Evolutionary conservation across 1,140 invertebrate species (phyloP), one percentile per base, ranked within the genome.

Genomic region (Gryon sp.): DNA sequence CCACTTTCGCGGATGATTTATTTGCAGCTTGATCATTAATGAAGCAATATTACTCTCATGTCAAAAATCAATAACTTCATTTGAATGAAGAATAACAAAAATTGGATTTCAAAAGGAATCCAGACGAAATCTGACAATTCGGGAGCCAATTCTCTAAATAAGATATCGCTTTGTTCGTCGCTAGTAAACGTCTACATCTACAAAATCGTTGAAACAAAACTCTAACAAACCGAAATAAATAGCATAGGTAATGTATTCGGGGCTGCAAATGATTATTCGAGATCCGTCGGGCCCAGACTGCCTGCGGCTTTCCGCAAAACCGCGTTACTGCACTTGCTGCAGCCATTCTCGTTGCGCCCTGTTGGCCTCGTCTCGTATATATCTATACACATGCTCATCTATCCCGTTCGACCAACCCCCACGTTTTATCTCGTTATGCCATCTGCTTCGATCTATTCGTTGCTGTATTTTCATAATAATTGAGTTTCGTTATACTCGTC

Each of bases 1-100:
- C 79, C 80, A 84, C 85, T 87, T 87, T 87, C 82, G 84, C 82
- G 80, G 87, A 86, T 87, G 84, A 87, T 86, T 86, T 85, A 87
- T 87, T 86, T 80, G 83, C 70, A 73, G 78, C 78, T 76, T 79
- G 80, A 87, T 86, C 86, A 86, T 85, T 87, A 87, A 86, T 85
- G 83, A 81, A 81, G 63, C 77, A 83, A 83, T 83, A 87, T 87
- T 85, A 86, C 82, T 84, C 82, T 86, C 83, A 82, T 74, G 82
- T 84, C 72, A 81, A 72, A 81, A 86, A 87, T 86, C 84, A 87
- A 87, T 87, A 84, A 80, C 68, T 69, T n/a, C n/a, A n/a, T n/a
- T n/a, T n/a, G n/a, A n/a, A n/a, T n/a, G n/a, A n/a, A n/a, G n/a
- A n/a, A n/a, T n/a, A n/a, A n/a, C n/a, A n/a, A n/a, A n/a, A n/a